Evolutionary conservation across 2,888 invertebrate species (phyloP).

Genomic region (Belgica antarctica): DNA sequence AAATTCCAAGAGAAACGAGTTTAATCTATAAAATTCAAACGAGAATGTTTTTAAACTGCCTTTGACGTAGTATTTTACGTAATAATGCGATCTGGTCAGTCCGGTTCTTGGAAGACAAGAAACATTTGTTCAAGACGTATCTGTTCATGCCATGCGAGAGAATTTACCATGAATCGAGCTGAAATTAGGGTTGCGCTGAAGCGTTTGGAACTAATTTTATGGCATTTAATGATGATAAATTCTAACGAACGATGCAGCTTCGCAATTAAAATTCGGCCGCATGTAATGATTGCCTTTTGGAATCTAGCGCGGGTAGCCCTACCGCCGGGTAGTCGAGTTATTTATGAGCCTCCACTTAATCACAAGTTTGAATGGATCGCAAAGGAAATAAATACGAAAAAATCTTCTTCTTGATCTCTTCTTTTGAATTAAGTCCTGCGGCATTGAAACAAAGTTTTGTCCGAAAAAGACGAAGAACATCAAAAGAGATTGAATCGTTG

Average conservation of each 20-base stretch:
- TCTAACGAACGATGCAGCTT: background rate
- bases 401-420: slow-evolving; percentile 9
- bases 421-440: slow-evolving; percentile 7
- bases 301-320: slow-evolving; percentile 9
- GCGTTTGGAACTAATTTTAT: slow-evolving; percentile 21
- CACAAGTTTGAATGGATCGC: slow-evolving; percentile 24
- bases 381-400: too few species aligned
- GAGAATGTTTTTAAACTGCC: background rate
- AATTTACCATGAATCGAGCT: background rate
- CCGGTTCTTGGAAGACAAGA: slow-evolving; percentile 31
- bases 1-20: slow-evolving; percentile 13
- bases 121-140: too few species aligned
- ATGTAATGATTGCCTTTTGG: slow-evolving; percentile 2
- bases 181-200: slow-evolving; percentile 9
- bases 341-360: slow-evolving; percentile 19
- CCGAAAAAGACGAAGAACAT: background rate
- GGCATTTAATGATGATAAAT: slow-evolving; percentile 24
- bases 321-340: slow-evolving; percentile 7
- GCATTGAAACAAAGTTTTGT: background rate
- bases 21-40: background rate
- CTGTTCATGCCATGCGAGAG: slow-evolving; percentile 8
- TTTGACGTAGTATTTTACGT: slow-evolving; percentile 27
- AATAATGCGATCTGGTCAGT: slow-evolving; percentile 37
- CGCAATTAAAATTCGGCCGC: slow-evolving; percentile 11
- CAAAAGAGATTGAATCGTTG: slow-evolving; percentile 2